These are phyloP conservation scores for Dromas ardeola DNA, from an alignment of 2,113 vertebrate species.

Conservation along the genomic window DNA sequence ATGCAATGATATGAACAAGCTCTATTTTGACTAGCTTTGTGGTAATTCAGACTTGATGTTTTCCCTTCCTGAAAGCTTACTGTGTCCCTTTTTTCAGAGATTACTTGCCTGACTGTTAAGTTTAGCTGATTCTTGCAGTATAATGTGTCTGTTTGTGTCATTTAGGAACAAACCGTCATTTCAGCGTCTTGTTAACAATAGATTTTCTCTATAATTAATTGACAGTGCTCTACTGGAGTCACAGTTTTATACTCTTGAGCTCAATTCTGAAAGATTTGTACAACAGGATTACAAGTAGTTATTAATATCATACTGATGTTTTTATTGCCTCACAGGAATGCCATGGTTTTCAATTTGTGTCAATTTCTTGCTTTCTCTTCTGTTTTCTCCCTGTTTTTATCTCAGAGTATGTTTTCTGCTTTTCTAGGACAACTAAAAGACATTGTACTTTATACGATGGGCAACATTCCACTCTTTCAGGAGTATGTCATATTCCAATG, in stretches of 20 bases:
- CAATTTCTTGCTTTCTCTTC: neutral
- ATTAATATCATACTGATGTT: neutral
- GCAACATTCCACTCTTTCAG: conserved; percentile 74
- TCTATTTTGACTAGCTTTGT: neutral
- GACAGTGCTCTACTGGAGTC: neutral
- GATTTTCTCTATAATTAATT: neutral
- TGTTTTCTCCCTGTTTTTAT: neutral
- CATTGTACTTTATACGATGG: conserved; percentile 91
- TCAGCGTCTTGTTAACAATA: neutral
- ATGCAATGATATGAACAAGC: neutral
- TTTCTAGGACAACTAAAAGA: conserved; percentile 88
- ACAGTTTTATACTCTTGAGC: neutral
- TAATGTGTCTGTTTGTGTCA: neutral
- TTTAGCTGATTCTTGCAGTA: neutral
- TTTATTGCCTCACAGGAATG: neutral
- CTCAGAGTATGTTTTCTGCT: neutral
- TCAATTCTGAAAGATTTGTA: neutral
- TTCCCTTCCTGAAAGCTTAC: neutral
- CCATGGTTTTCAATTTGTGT: neutral
- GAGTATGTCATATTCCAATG: conserved; percentile 94
- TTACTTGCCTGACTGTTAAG: neutral
- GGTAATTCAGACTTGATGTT: neutral
- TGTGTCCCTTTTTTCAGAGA: neutral
- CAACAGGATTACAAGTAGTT: neutral
- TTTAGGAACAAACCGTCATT: neutral